Base-by-base conservation (phyloP, 1,140 invertebrate genomes). In the Drosophila truncata region DNA sequence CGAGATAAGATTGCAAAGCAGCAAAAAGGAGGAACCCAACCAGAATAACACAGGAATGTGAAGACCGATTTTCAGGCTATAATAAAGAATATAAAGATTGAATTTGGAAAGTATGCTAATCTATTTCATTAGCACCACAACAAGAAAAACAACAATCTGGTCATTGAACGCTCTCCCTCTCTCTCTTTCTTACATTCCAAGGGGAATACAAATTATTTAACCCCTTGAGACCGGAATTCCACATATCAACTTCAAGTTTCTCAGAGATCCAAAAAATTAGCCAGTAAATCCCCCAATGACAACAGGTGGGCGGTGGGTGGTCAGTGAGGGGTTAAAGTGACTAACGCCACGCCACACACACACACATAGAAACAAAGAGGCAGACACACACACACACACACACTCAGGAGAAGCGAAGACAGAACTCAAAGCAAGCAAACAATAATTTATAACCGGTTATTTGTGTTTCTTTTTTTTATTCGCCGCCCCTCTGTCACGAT, bases 401-500 rank as follows among this genome's bases (percentile, higher is more conserved):
- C 47, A 46, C 27, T 29, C n/a, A n/a, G n/a, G n/a, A 79, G 60
- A 23, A 64, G 37, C 60, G 25, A 58, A 75, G 78, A 39, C 69
- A 74, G 70, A 69, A 82, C 77, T 65, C 44, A 58, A 55, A 66
- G 52, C 58, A 58, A 85, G 46, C 66, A 71, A 75, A 71, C 49
- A 80, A 76, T 59, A 85, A 67, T 59, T 75, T 76, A 77, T 70
- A 87, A 88, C 83, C 80, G 84, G 83, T 87, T 84, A 46, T 55
- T 67, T 55, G 41, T 67, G 37, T 50, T 47, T 44, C 50, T 46
- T 33, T 49, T 44, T 61, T 47, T 52, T 65, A 31, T 70, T 61
- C 33, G 44, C 57, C 46, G 44, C 67, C 37, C 44, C 69, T 37
- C 70, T 60, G 54, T 62, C 49, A 25, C 83, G 83, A 86, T 88